Percentiles rank a stretch among this genome's conserved stretches.
Conservation (phyloP, 2,797 vertebrate species). For the Cryptoprocta ferox region DNA sequence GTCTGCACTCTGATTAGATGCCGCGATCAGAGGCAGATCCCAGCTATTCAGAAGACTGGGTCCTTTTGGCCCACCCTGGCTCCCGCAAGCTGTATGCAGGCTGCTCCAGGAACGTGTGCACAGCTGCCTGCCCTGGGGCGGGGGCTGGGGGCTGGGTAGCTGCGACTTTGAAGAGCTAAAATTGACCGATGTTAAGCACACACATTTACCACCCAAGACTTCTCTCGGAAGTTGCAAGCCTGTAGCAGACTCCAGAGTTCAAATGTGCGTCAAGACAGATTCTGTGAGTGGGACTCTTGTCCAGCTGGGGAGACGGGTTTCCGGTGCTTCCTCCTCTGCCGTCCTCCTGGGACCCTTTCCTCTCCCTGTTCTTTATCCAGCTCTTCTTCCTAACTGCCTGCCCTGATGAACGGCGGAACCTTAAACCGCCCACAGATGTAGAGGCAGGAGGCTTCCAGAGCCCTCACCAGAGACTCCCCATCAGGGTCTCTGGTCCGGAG, state of each 20-base stretch:
- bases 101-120: too few relatives aligned
- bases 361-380: not conserved
- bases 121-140: too few relatives aligned
- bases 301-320: not conserved
- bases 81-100: not conserved
- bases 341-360: too few relatives aligned
- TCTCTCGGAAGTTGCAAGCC: too few relatives aligned
- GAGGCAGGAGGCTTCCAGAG: not conserved
- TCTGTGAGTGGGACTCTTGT: not conserved
- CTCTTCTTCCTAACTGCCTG: not conserved
- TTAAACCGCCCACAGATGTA: not conserved
- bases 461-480: not conserved
- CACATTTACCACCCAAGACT: not conserved
- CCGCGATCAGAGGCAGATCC: not conserved
- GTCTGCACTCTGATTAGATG: not conserved
- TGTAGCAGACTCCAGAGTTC: not conserved
- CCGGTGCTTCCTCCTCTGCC: not conserved
- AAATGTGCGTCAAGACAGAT: not conserved
- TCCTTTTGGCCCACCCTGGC: not conserved
- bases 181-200: not conserved
- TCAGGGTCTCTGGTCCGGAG: not conserved
- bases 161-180: not conserved
- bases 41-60: not conserved
- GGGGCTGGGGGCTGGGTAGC: not conserved
- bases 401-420: too few relatives aligned